Base-by-base conservation (phyloP, 2,888 invertebrate genomes). In the Notodonta ziczac region DNA sequence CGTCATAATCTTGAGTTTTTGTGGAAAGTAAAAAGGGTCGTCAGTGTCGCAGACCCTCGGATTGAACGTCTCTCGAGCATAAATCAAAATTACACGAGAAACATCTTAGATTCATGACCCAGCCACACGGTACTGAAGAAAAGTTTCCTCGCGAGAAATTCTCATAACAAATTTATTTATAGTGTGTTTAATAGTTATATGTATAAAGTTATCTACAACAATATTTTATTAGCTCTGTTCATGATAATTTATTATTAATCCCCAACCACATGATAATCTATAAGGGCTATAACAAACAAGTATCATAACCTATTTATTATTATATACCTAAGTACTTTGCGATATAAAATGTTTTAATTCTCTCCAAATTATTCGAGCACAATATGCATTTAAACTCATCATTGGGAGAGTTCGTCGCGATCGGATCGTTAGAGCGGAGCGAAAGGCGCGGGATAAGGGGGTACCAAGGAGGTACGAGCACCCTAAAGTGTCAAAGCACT, bases 81-180 rank as follows among this genome's bases (percentile, higher is more conserved):
- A 88, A 88, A 90, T 87, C 88, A 86, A 86, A 88, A 86, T 84
- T 85, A 88, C 87, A 86, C 78, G 84, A 83, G 83, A 87, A 88
- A 84, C 85, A 85, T 83, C 83, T 87, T 81, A 84, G 80, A 81
- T 77, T 82, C 79, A 80, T 79, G 74, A 74, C 77, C 62, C 73
- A 65, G 69, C 71, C 69, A 70, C 71, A 67, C 65, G 61, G 70
- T 50, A 16, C 57, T 63, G 51, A 63, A 67, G 59, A 58, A 65
- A 73, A 73, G 62, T 72, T 74, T 65, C 35, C 7, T 35, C 6
- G 35, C 7, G 35, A 6, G 35, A 35, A 35, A 35, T 6, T 35
- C 7, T 35, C 35, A 4, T 35, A 6, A 35, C 35, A 35, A 35
- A 6, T 35, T 35, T 35, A 35, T 35, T 5, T 35, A 6, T 35